A percentile compares a stretch with the other conserved stretches of the same genome.
phyloP scores from a whole-genome alignment of 1,140 invertebrate genomes.

The Caenorhabditis briggsae region DNA sequence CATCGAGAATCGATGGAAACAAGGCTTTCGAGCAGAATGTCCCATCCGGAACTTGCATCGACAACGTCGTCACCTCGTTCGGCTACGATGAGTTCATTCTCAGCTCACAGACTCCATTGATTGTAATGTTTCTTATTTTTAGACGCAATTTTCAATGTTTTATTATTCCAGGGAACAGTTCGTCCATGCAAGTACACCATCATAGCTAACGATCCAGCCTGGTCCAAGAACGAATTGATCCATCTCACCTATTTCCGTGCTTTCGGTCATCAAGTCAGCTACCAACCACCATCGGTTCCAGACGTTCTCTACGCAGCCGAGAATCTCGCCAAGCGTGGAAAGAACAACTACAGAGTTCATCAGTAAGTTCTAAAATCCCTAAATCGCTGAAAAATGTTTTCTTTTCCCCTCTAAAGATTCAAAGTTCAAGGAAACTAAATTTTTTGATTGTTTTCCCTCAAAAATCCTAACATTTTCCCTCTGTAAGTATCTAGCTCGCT shows the following conservation, averaged over 20 bases:
- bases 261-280: constrained; percentile 18
- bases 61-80: constrained; percentile 19
- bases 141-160: background rate
- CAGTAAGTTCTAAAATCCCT: background rate
- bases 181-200: constrained; percentile 43
- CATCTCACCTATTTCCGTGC: constrained; percentile 34
- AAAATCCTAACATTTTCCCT: too few species aligned
- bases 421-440: too few species aligned
- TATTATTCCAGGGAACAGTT: constrained; percentile 7
- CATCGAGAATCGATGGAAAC: background rate
- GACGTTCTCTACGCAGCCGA: constrained; percentile 32
- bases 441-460: too few species aligned
- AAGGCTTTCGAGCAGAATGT: constrained; percentile 11
- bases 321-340: constrained; percentile 33
- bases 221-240: constrained; percentile 4
- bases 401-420: too few species aligned
- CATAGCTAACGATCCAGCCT: background rate
- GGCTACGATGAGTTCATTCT: constrained; percentile 27
- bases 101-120: background rate
- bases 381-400: too few species aligned
- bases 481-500: too few species aligned
- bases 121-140: constrained; percentile 6
- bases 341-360: constrained; percentile 41
- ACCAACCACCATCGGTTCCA: constrained; percentile 25
- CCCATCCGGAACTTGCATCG: constrained; percentile 12